Evolutionary conservation across 1,140 invertebrate species (phyloP).

Genomic region (Magallana gigas): DNA sequence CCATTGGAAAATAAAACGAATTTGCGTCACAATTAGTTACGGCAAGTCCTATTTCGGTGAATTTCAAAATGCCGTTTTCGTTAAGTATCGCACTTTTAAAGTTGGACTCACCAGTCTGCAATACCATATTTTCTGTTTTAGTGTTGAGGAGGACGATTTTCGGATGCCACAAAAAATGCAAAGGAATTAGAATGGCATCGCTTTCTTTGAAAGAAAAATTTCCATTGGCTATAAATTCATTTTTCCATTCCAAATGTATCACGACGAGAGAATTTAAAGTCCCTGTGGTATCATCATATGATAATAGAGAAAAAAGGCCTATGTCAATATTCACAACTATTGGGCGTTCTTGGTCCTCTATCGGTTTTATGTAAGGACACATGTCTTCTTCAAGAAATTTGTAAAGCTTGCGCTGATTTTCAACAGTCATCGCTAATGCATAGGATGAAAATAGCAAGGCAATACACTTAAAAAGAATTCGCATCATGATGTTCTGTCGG

Average conservation of each 20-base stretch:
- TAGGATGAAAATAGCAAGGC: too few relatives aligned
- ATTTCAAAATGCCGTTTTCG: neutral
- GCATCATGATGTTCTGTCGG: too few relatives aligned
- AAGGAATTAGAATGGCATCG: neutral
- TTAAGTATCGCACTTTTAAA: neutral
- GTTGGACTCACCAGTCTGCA: neutral
- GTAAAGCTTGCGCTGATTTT: neutral
- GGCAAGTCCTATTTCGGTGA: neutral
- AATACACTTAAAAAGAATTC: too few relatives aligned
- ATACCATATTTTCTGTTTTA: neutral
- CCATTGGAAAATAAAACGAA: neutral
- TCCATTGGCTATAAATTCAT: neutral
- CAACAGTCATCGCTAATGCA: neutral
- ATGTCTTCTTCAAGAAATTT: neutral
- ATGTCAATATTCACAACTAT: neutral
- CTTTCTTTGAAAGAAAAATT: neutral
- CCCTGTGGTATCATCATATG: neutral
- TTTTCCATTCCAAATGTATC: neutral
- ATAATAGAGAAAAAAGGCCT: neutral
- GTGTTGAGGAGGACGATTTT: neutral
- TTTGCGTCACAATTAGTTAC: neutral
- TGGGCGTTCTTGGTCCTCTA: neutral
- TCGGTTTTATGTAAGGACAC: neutral
- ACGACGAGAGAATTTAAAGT: neutral
- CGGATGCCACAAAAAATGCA: neutral